Evolutionary conservation across 2,888 invertebrate genomes (phyloP), one percentile per base, ranked within the genome.

Genomic region (Hirtodrosophila duncani): DNA sequence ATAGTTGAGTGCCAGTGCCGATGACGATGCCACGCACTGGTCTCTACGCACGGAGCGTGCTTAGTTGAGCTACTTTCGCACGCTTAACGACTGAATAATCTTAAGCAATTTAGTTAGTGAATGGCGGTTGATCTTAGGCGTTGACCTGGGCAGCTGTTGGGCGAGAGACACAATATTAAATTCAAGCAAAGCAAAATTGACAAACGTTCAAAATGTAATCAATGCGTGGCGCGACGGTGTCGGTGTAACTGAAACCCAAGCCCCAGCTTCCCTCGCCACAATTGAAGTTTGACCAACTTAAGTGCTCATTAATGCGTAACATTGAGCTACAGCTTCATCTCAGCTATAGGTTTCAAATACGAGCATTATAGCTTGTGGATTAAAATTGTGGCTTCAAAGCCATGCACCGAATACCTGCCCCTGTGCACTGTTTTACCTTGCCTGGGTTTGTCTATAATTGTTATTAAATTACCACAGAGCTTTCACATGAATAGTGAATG

Each of bases 261-360:
- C 45, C n/a, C n/a, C n/a, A n/a, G n/a, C n/a, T n/a, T n/a, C 17
- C 31, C 16, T n/a, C 31, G 10, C 31, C 4, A 30, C 30, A 14
- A 4, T 7, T 5, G n/a, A 3, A n/a, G n/a, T n/a, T 84, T 83
- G 83, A 84, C 83, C 83, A 84, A 83, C 71, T 83, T 83, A 83
- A 81, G 81, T 70, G 81, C 72, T 72, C 83, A 84, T 71, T 80
- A 83, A 82, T 79, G 83, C 83, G 84, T 83, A 83, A 80, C 84
- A 68, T 70, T 67, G 82, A 77, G 77, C 81, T 77, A n/a, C n/a
- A n/a, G n/a, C n/a, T n/a, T n/a, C n/a, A n/a, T n/a, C n/a, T n/a
- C n/a, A n/a, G n/a, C n/a, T n/a, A n/a, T n/a, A n/a, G n/a, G n/a
- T n/a, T n/a, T n/a, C n/a, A n/a, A n/a, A n/a, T n/a, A n/a, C n/a